Base-by-base conservation (phyloP, 2,113 vertebrate species). In the Gila orcuttii region DNA sequence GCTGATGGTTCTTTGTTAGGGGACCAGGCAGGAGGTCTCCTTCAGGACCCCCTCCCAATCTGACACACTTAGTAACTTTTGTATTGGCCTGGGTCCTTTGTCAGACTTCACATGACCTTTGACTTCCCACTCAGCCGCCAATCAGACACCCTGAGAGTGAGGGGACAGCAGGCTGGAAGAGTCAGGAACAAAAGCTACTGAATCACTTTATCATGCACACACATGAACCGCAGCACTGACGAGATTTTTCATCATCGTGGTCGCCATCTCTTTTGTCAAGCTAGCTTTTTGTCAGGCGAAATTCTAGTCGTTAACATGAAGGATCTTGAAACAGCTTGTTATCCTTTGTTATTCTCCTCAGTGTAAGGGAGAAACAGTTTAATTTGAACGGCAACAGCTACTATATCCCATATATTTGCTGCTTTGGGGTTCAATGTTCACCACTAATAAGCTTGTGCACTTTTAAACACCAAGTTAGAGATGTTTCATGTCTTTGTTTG, bases 1-100 rank as follows among this genome's bases (percentile, higher is more conserved):
- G 93, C 93, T 87, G 88, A 92, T 92, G 88, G 33, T 82, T 92
- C 92, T 93, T 93, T 94, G 93, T 94, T 93, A 84, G 28, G 59
- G 62, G 74, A 87, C 73, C 79, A 88, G 90, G 89, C 91, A 88
- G 64, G 90, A 85, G 82, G 36, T 62, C 87, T 69, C 82, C 66
- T 81, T 86, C 74, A 85, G 88, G 81, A 64, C 80, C 87, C 88
- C 89, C 86, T 86, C 75, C 62, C 68, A 50, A 81, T 68, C 85
- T 76, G 87, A 92, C 91, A 91, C 89, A 92, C 89, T 91, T 90
- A 87, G 80, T 93, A 91, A 92, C 92, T 93, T 93, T 92, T 88
- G 91, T 87, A 85, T 69, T 79, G 84, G 78, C 81, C 87, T 64
- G 74, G 89, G 89, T 62, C 85, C 88, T 93, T 94, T 95, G 92